Evolutionary conservation across 2,888 invertebrate genomes (phyloP).

Genomic region (Agriotes lineatus): DNA sequence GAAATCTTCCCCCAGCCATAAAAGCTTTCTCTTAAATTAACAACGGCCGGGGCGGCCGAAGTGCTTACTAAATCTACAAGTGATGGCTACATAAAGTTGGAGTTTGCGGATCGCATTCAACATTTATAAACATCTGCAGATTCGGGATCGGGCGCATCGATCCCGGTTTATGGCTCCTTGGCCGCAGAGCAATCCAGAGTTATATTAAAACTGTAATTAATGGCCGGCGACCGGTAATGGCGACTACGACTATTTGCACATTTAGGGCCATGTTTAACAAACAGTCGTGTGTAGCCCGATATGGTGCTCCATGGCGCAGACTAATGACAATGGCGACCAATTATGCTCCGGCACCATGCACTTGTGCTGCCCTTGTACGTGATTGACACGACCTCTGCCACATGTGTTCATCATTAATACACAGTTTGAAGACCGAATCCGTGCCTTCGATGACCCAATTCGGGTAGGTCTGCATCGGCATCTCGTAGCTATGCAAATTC

Average conservation of each 20-base stretch:
- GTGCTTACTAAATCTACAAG: slow-evolving; percentile 42
- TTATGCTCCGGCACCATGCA: slow-evolving; percentile 9
- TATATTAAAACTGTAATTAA: slow-evolving; percentile 39
- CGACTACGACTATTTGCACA: slow-evolving; percentile 33
- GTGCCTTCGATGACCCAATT: slow-evolving; percentile 11
- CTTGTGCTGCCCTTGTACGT: slow-evolving; percentile 19
- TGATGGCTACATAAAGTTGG: slow-evolving; percentile 42
- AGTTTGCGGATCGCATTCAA: slow-evolving; percentile 40
- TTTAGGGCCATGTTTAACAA: slow-evolving; percentile 29
- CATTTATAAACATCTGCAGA: slow-evolving; percentile 43
- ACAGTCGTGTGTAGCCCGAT: slow-evolving; percentile 31
- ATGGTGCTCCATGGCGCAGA: slow-evolving; percentile 15
- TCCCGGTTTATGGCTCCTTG: slow-evolving; percentile 21
- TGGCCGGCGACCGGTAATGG: slow-evolving; percentile 16
- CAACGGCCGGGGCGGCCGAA: slow-evolving; percentile 34
- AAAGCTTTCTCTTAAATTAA: slow-evolving; percentile 45
- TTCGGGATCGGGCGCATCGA: slow-evolving; percentile 33
- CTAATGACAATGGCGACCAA: slow-evolving; percentile 30
- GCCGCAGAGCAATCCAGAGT: slow-evolving; percentile 24
- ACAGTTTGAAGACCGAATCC: slow-evolving; percentile 18
- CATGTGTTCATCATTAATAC: slow-evolving; percentile 18
- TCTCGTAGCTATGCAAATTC: slow-evolving; percentile 15
- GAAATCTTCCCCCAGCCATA: slow-evolving; percentile 37
- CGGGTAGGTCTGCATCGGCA: slow-evolving; percentile 12
- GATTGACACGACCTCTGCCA: slow-evolving; percentile 20